Base-by-base conservation (phyloP, 2,888 invertebrate genomes). In the Latrodectus elegans region DNA sequence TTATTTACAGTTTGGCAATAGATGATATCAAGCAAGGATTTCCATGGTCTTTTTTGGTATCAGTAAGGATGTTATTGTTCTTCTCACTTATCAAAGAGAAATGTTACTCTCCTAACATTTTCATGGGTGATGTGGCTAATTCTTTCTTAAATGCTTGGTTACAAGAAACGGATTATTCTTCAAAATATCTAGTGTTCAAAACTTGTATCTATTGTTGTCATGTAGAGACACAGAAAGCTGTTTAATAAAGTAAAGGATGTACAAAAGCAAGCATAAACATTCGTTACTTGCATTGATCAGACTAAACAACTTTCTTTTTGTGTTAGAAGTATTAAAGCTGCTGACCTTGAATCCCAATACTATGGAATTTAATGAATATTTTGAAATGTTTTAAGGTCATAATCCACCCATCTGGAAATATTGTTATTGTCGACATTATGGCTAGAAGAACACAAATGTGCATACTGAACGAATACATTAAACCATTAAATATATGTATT, bases 81-180 rank as follows among this genome's bases (percentile, higher is more conserved):
- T 76, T 72, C 4, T 1, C 11, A 11, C 6, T 8, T 15, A 14
- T 86, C 1, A 22, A 65, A 71, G 65, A 22, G 17, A 38, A 55
- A 70, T 15, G 14, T 6, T 11, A 81, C 6, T 10, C 15, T 1
- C 72, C 76, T 9, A 11, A 38, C 0, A n/a, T 70, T 22, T 88
- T 89, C 70, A 90, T 89, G 88, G 77, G 75, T 15, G 81, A 89
- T 76, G 74, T 89, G 73, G 88, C 17, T 11, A 26, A 80, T 12
- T 6, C 71, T 4, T 84, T 75, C 75, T 89, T 72, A 51, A 84
- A 89, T 75, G 85, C 88, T 14, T 89, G 89, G 89, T 6, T 11
- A 11, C 9, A 10, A 53, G 81, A 74, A 9, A 88, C 88, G 72
- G 49, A 12, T 70, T 4, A 38, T 8, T 49, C 77, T 0, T 22